phyloP scores from a whole-genome alignment of 2,888 invertebrate genomes.

The Agrotis exclamationis region DNA sequence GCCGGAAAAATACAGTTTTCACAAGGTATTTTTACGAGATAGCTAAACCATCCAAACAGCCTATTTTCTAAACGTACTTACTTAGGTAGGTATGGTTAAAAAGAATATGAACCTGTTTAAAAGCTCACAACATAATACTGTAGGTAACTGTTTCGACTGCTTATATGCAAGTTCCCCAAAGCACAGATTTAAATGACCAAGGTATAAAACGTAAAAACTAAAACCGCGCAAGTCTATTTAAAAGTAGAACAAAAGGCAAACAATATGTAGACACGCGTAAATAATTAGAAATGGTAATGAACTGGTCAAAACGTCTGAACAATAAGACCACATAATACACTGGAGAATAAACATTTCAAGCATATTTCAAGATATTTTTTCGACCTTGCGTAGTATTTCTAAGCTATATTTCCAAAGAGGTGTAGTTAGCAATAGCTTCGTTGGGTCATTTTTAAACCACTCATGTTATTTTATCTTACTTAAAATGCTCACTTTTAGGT shows the following conservation, averaged over 20 bases:
- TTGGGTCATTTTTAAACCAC: constrained; percentile 9
- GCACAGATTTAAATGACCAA: constrained; percentile 18
- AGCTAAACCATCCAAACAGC: neutral
- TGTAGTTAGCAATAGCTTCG: neutral
- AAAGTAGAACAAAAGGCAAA: constrained; percentile 53
- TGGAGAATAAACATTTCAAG: constrained; percentile 22
- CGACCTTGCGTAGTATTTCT: constrained; percentile 25
- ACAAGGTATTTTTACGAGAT: neutral
- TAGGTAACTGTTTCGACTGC: neutral
- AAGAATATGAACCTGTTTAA: neutral
- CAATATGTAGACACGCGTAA: constrained; percentile 53
- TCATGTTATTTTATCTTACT: neutral
- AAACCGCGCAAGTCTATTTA: constrained; percentile 22
- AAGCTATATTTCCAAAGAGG: constrained; percentile 22
- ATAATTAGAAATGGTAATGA: constrained; percentile 55
- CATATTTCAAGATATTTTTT: constrained; percentile 16
- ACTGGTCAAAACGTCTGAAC: constrained; percentile 53
- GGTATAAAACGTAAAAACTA: constrained; percentile 24
- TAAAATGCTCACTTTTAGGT: neutral
- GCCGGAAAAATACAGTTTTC: neutral
- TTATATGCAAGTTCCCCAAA: constrained; percentile 2
- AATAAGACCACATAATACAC: constrained; percentile 36
- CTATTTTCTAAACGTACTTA: too few relatives aligned
- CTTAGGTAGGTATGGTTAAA: too few relatives aligned
- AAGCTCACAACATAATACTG: too few relatives aligned